Base-by-base conservation (phyloP, 2,888 invertebrate species). In the Macroteleia sp. region DNA sequence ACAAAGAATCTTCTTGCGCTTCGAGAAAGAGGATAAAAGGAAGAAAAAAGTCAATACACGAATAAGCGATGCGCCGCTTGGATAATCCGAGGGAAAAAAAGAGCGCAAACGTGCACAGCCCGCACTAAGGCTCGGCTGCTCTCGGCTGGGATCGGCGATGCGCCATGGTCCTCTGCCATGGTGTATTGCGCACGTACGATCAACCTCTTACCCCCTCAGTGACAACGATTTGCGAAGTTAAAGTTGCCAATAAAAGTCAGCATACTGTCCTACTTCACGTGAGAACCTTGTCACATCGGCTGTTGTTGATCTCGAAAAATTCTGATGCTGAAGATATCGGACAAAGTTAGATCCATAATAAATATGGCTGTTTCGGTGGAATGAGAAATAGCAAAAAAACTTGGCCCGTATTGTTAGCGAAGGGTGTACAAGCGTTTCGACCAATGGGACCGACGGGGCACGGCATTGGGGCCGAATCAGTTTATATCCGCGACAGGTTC, bases 31-130 rank as follows among this genome's bases (percentile, higher is more conserved):
- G 84, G 84, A 80, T 75, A 89, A 89, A 89, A 89, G 84, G 85
- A 81, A 54, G 46, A 85, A 86, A 81, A 82, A 81, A 77, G 86
- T 87, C 85, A 88, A 90, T 89, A 90, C 90, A 90, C 90, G 91
- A 90, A 90, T 90, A 91, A 90, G 88, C 89, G 90, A 90, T 90
- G 89, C 89, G 88, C 87, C 83, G 88, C 85, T 88, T 86, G 90
- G 91, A 91, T 91, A 91, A 90, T 91, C 89, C 88, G 81, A 84
- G n/a, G 85, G 3, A 86, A 87, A 87, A 86, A 88, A 86, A 85
- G 84, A 82, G 81, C 84, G 84, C 83, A 86, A 87, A 90, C 87
- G 85, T 85, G 87, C 88, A 86, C 66, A 46, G 44, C 86, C 85
- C 87, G 86, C 83, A 82, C 84, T 83, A 85, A 70, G 82, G 34